These are phyloP conservation scores for Tenthredo livida DNA, from an alignment of 2,888 invertebrate species.

Conservation along the genomic window DNA sequence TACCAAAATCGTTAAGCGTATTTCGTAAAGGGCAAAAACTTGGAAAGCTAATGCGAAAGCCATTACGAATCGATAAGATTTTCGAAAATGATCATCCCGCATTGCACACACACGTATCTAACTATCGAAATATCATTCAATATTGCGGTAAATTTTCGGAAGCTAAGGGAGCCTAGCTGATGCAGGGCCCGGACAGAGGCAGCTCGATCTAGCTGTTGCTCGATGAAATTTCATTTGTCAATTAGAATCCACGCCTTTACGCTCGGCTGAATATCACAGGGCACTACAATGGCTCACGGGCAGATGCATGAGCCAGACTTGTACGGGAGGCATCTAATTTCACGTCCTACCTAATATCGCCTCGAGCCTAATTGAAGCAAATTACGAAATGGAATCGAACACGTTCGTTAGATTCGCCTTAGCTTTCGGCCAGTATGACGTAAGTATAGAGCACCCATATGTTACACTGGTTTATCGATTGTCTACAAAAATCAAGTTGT, in stretches of 20 bases:
- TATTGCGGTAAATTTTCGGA: not conserved
- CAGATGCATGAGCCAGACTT: conserved; percentile 48
- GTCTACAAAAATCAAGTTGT: not conserved
- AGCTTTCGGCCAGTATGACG: not conserved
- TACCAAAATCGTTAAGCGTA: not conserved
- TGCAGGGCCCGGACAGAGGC: not conserved
- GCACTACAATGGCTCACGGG: conserved; percentile 35
- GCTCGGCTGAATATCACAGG: conserved; percentile 71
- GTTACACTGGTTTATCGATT: not conserved
- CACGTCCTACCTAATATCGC: conserved; percentile 46
- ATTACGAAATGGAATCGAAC: conserved; percentile 46
- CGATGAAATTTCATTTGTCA: conserved; percentile 76
- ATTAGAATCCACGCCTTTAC: conserved; percentile 76
- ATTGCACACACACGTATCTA: not conserved
- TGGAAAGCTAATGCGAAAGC: conserved; percentile 39
- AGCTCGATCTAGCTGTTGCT: not conserved
- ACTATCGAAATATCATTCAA: not conserved
- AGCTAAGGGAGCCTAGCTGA: not conserved
- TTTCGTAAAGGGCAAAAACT: not conserved
- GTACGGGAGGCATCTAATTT: conserved; percentile 45
- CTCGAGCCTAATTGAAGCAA: conserved; percentile 45
- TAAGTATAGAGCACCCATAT: not conserved
- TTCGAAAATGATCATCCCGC: not conserved
- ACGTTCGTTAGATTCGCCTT: conserved; percentile 35
- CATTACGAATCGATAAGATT: conserved; percentile 17